Evolutionary conservation across 2,888 invertebrate genomes (phyloP), one percentile per base, ranked within the genome.

Genomic region (Anorthoa munda): DNA sequence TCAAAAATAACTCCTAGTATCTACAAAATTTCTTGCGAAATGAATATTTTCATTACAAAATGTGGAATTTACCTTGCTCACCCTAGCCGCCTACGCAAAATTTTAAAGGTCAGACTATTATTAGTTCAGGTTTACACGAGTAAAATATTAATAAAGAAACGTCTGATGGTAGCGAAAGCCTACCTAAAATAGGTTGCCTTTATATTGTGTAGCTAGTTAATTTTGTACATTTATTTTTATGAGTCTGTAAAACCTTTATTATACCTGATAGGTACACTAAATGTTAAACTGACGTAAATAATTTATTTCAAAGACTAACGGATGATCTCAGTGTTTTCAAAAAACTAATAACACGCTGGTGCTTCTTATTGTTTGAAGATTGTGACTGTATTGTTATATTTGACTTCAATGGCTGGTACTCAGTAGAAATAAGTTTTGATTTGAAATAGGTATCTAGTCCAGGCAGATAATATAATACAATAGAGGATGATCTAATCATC

Each of bases 21-120:
- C 15, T 45, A 9, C 31, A 45, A 17, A 23, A 39, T 70, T 56
- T 18, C 31, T 48, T 63, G 46, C 26, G 26, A 61, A 51, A 56
- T 63, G 13, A 56, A 72, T 26, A 53, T 12, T 72, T 77, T 63
- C 5, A n/a, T 21, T 48, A 66, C 55, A 53, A 58, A 72, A 21
- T 39, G 21, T 46, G 13, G 9, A 39, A 39, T 26, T 46, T 26
- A 48, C 53, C 18, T 66, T 18, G 21, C 46, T 18, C 61, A 48
- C 55, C 51, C 61, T 72, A 21, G 56, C 53, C 72, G n/a, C 56
- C 77, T 26, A 78, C 78, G 23, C 23, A 53, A 56, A 51, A 5
- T 48, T 77, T n/a, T 2, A 77, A 77, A 77, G 77, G 77, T 78
- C 78, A 78, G 56, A 45, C 17, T 63, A 63, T 58, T 72, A 51